These are phyloP conservation scores for Zosterops hypoxanthus DNA, from an alignment of 2,113 vertebrate species.

Conservation along the genomic window DNA sequence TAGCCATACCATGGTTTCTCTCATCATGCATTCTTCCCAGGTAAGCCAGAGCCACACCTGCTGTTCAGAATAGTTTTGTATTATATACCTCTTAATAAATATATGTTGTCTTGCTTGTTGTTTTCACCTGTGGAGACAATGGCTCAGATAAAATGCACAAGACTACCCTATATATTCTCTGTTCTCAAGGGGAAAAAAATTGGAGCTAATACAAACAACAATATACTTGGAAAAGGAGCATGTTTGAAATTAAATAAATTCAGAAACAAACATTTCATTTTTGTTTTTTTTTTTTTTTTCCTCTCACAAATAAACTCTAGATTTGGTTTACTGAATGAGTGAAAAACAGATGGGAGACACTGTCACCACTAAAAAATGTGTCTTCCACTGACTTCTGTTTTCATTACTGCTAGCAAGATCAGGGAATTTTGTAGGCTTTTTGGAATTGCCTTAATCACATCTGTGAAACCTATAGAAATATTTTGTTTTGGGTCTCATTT, in stretches of 20 bases:
- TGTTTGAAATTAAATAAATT: not conserved
- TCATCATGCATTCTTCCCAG: not conserved
- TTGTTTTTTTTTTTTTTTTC: not conserved
- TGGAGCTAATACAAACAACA: not conserved
- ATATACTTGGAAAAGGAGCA: not conserved
- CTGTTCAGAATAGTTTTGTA: not conserved
- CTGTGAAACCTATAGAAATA: not conserved
- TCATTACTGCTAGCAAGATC: not conserved
- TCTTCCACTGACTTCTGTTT: not conserved
- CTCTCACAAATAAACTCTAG: not conserved
- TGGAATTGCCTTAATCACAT: not conserved
- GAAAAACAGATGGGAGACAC: not conserved
- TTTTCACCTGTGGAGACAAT: not conserved
- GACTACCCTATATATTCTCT: not conserved
- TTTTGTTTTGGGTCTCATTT: not conserved
- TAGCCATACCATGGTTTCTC: not conserved
- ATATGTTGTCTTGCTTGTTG: not conserved
- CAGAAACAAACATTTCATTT: not conserved
- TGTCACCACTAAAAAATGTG: not conserved
- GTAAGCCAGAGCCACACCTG: not conserved
- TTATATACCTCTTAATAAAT: not conserved
- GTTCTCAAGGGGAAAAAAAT: not conserved
- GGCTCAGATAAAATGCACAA: not conserved
- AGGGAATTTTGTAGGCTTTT: not conserved
- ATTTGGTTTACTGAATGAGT: not conserved